Evolutionary conservation across 2,888 invertebrate genomes (phyloP), one percentile per base, ranked within the genome.

Genomic region (Apeira syringaria): DNA sequence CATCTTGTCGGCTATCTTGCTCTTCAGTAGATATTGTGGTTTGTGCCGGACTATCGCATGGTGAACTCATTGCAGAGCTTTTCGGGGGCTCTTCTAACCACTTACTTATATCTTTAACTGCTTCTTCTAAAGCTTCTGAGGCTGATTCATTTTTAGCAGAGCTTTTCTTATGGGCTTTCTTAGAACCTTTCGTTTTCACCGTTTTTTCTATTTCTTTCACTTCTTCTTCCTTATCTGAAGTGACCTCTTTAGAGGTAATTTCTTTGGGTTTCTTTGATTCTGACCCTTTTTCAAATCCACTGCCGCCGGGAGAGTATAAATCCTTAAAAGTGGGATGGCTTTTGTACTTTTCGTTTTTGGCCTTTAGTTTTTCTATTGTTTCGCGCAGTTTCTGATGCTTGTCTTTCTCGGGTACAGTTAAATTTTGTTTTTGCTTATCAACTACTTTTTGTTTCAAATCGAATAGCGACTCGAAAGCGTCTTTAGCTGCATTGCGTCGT

Each of bases 51-150:
- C 95, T 95, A 62, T 94, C 94, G 4, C 93, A 94, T 0, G 96
- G 95, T 1, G 96, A 95, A 59, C 94, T 95, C 53, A 94, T 93
- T 59, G 94, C 94, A 0, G 94, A 92, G 49, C 93, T 92, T 56
- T 94, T 93, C 0, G 96, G 96, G 0, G 96, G 94, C 61, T 96
- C 96, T 64, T 96, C 96, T 46, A 97, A 80, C 96, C 96, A 97
- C 64, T 96, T 96, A 71, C 95, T 96, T 26, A 97, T 96, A 71
- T 97, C 97, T 91, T 97, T 94, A 0, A 95, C 88, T 9, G 94
- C 95, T 83, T 95, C 94, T 54, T 90, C 88, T 36, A 88, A 64
- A 18, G 85, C 89, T 64, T 88, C 82, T 27, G 92, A 92, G 13
- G 92, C 92, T 10, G 91, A 91, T 64, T 91, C 91, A 56, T 91